phyloP scores from a whole-genome alignment of 2,888 invertebrate genomes.

The Galerucella nymphaeae region DNA sequence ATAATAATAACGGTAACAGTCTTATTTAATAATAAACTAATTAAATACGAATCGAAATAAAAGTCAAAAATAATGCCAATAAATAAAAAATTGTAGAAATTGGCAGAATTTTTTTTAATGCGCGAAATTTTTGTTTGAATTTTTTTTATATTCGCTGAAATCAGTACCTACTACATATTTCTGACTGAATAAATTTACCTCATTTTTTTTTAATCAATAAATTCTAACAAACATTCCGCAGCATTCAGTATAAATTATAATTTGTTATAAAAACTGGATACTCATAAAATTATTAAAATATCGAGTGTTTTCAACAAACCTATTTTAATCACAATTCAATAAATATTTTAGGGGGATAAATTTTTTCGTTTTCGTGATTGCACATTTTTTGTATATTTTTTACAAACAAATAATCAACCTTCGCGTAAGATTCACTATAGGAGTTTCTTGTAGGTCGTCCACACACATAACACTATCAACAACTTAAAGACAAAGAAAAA shows the following conservation, averaged over 20 bases:
- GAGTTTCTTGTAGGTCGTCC: slow-evolving; percentile 43
- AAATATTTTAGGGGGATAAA: slow-evolving; percentile 58
- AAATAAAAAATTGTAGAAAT: slow-evolving; percentile 44
- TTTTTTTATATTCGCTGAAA: background rate
- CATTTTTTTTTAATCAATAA: background rate
- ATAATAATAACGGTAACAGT: slow-evolving; percentile 66
- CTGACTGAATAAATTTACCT: too few relatives aligned
- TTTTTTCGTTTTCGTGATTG: slow-evolving; percentile 59
- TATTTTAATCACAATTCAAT: slow-evolving; percentile 53
- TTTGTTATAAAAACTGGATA: slow-evolving; percentile 30
- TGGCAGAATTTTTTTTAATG: slow-evolving; percentile 45
- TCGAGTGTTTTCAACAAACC: slow-evolving; percentile 34
- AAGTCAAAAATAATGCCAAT: slow-evolving; percentile 53
- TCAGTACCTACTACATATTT: too few relatives aligned
- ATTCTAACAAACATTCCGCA: slow-evolving; percentile 21
- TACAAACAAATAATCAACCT: slow-evolving; percentile 49
- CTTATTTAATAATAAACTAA: slow-evolving; percentile 62
- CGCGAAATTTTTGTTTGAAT: slow-evolving; percentile 25
- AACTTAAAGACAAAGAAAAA: slow-evolving; percentile 43
- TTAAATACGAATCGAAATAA: slow-evolving; percentile 58
- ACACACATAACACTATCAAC: slow-evolving; percentile 47
- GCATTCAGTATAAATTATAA: slow-evolving; percentile 39
- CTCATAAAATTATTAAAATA: slow-evolving; percentile 7
- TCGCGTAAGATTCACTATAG: slow-evolving; percentile 35
- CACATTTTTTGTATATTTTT: slow-evolving; percentile 52